These are phyloP conservation scores for Triops longicaudatus DNA, from an alignment of 1,140 invertebrate species.

Conservation along the genomic window DNA sequence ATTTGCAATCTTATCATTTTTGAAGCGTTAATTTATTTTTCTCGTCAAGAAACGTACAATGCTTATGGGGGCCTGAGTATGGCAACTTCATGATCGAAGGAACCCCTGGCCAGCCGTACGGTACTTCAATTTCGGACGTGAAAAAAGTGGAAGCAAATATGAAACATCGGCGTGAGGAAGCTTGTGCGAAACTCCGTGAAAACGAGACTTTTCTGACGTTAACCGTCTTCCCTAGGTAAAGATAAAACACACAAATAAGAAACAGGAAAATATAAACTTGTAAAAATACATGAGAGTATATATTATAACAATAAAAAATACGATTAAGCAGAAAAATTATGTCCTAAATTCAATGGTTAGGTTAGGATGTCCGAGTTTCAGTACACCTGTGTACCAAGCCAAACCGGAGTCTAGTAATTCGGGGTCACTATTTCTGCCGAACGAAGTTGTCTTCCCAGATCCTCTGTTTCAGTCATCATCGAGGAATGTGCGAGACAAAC, in stretches of 20 bases:
- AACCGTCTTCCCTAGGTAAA: slow-evolving; percentile 88
- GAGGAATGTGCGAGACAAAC: slow-evolving; percentile 78
- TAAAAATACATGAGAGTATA: too few relatives aligned
- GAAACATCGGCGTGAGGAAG: slow-evolving; percentile 80
- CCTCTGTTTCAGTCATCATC: slow-evolving; percentile 96
- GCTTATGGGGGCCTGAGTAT: slow-evolving; percentile 95
- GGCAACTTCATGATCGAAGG: slow-evolving; percentile 98
- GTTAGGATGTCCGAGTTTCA: slow-evolving; percentile 80
- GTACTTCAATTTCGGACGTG: slow-evolving; percentile 86
- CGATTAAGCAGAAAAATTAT: too few relatives aligned
- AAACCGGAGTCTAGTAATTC: slow-evolving; percentile 66
- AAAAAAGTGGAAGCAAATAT: slow-evolving; percentile 98
- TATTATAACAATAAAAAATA: too few relatives aligned
- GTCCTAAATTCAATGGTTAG: not conserved
- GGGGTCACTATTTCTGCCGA: slow-evolving; percentile 86
- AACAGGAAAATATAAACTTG: too few relatives aligned
- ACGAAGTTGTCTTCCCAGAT: slow-evolving; percentile 82
- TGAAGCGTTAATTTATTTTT: slow-evolving; percentile 30
- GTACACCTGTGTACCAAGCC: slow-evolving; percentile 62
- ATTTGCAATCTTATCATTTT: not conserved
- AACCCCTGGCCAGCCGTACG: slow-evolving; percentile 96
- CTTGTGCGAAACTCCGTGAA: slow-evolving; percentile 59
- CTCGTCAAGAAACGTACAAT: slow-evolving; percentile 58
- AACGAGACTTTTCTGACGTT: slow-evolving; percentile 82
- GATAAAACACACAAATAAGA: slow-evolving; percentile 24